Evolutionary conservation across 2,113 vertebrate species (phyloP), one percentile per base, ranked within the genome.

Genomic region (Scartelaos histophorus): DNA sequence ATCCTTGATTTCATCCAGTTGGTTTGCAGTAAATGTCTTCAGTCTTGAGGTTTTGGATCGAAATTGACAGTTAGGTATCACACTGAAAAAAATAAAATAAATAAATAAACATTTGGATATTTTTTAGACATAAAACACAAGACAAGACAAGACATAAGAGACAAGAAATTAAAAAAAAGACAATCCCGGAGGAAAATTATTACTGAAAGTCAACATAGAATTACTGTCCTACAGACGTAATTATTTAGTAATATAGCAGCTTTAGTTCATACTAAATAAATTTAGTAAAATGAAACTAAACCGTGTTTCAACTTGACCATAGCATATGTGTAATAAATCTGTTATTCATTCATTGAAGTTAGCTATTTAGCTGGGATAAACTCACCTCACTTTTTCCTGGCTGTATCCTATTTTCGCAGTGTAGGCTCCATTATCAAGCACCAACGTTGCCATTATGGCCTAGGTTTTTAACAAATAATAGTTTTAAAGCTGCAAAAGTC

Each of bases 1-100:
- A 79, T 99, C 98, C 88, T 99, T 99, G 86, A 99, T 97, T 93
- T 99, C 98, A 82, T 99, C 98, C 25, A 99, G 93, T 76, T 99
- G 98, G 80, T 96, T 99, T 74, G 98, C 96, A 0, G 97, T 99
- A 80, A 98, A 99, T 0, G 98, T 99, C 93, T 99, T 99, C 83
- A 99, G 84, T 66, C 98, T 94, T 22, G 97, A 96, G 0, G 97
- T 98, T 90, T 97, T 99, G 35, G 98, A 98, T 70, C 97, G 95
- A 83, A 99, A 99, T 85, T 99, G 98, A 78, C 97, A 97, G 86
- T 99, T 99, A 70, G 97, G 97, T 88, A 99, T 96, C 79, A 99
- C 94, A 38, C 98, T 99, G 22, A 88, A 69, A 62, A 21, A 60
- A 0, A 11, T 0, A 61, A 29, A 3, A 60, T 3, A n/a, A 12